phyloP scores from a whole-genome alignment of 2,888 invertebrate species.

The Ctenicera cuprea region DNA sequence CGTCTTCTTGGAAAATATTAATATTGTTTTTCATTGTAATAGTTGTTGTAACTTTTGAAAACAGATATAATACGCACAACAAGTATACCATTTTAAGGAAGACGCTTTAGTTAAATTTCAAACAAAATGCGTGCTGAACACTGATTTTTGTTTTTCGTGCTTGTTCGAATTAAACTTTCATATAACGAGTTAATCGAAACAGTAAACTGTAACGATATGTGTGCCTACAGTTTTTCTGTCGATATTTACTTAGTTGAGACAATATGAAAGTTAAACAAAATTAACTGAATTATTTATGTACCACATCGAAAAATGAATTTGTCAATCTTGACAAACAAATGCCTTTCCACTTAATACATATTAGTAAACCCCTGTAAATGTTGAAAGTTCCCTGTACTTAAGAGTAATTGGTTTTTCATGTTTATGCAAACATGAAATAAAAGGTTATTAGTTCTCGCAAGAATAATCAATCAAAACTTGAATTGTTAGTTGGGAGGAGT shows the following conservation, averaged over 20 bases:
- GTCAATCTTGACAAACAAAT: constrained; percentile 8
- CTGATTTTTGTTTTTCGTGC: constrained; percentile 2
- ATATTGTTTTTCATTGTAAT: neutral
- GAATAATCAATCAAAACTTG: constrained; percentile 1
- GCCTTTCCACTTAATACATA: constrained; percentile 2
- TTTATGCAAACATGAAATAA: constrained; percentile 17
- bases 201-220: neutral
- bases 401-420: neutral
- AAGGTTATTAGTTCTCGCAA: neutral
- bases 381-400: neutral
- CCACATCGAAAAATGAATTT: constrained; percentile 12
- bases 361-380: constrained; percentile 14
- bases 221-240: neutral
- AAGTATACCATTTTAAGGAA: neutral
- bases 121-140: neutral
- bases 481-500: too few relatives aligned
- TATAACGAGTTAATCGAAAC: neutral
- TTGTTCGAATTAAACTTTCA: neutral
- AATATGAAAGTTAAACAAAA: constrained; percentile 15
- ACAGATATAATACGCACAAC: neutral
- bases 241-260: constrained; percentile 10
- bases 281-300: neutral
- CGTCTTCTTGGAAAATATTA: neutral
- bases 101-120: too few relatives aligned
- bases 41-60: neutral